These are phyloP conservation scores for Sturnira hondurensis DNA, from an alignment of 2,113 vertebrate genomes.

Conservation along the genomic window DNA sequence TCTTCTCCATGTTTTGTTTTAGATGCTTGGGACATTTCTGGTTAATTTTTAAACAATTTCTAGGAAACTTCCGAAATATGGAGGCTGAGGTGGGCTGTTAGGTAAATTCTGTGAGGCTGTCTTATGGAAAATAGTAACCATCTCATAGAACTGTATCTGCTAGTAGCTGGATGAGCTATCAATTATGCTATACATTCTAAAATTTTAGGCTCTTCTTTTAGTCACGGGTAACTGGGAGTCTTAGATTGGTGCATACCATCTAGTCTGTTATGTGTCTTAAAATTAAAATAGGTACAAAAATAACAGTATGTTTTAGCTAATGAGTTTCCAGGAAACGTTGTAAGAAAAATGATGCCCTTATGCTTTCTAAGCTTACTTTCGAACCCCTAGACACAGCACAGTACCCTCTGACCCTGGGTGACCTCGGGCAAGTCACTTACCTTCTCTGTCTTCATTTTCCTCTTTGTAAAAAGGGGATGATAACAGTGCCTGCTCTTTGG, in stretches of 20 bases:
- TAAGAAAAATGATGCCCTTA: background rate
- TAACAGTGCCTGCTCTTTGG: background rate
- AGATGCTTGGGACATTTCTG: background rate
- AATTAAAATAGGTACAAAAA: background rate
- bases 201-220: background rate
- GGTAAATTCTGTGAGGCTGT: background rate
- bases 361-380: background rate
- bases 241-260: background rate
- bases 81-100: background rate
- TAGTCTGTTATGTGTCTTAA: background rate
- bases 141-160: background rate
- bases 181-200: background rate
- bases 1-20: background rate
- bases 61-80: background rate
- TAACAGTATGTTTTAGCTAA: background rate
- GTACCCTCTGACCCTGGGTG: background rate
- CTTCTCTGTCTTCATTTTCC: background rate
- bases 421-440: background rate
- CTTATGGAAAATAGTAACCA: background rate
- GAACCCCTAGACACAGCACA: background rate
- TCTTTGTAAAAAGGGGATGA: background rate
- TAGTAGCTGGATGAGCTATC: background rate
- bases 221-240: background rate
- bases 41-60: background rate
- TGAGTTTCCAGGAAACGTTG: background rate